Conservation (phyloP, 2,797 vertebrate species). For the Sebastes dallii region DNA sequence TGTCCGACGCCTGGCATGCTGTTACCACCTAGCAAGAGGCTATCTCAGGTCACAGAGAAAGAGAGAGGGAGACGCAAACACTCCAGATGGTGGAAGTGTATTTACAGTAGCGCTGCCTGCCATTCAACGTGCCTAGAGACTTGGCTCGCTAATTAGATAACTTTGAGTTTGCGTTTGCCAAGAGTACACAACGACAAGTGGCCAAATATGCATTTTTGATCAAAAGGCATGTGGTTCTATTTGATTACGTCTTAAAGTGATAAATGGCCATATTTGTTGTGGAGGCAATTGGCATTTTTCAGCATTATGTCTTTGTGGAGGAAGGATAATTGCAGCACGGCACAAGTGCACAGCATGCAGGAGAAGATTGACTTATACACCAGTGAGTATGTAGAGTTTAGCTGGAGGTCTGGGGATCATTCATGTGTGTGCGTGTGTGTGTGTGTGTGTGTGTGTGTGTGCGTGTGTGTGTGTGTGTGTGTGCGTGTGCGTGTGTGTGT, state of each 20-base stretch:
- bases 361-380: background rate
- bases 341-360: background rate
- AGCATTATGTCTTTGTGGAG: constrained; percentile 6
- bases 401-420: background rate
- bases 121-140: background rate
- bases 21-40: constrained; percentile 37
- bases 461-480: background rate
- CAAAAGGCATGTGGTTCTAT: constrained; percentile 11
- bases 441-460: background rate
- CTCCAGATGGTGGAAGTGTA: constrained; percentile 54
- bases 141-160: constrained; percentile 28
- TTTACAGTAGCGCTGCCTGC: constrained; percentile 35
- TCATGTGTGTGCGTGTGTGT: background rate
- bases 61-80: constrained; percentile 1
- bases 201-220: constrained; percentile 21
- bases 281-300: constrained; percentile 28
- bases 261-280: constrained; percentile 21
- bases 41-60: constrained; percentile 38
- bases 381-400: background rate
- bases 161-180: constrained; percentile 25
- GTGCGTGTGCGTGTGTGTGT: background rate
- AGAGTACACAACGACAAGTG: constrained; percentile 1
- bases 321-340: background rate
- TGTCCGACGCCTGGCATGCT: constrained; percentile 31
- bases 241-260: constrained; percentile 20